phyloP scores from a whole-genome alignment of 1,140 invertebrate species.

The Apis dorsata region DNA sequence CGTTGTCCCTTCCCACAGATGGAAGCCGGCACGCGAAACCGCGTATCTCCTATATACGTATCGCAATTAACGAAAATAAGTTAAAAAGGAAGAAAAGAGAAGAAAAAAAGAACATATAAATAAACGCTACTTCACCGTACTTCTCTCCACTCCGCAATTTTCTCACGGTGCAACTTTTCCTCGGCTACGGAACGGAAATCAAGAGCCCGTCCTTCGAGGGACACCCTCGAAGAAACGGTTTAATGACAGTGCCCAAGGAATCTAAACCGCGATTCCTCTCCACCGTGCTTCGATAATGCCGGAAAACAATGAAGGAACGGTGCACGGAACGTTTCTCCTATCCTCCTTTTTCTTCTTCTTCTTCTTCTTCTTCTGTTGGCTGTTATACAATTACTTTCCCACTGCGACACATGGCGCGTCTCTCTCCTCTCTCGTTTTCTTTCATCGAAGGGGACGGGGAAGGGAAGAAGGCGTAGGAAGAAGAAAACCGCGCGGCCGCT shows the following conservation, averaged over 20 bases:
- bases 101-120: neutral
- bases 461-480: conserved; percentile 52
- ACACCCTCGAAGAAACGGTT: conserved; percentile 70
- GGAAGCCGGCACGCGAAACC: conserved; percentile 13
- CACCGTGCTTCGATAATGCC: conserved; percentile 60
- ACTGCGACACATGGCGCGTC: conserved; percentile 71
- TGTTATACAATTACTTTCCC: conserved; percentile 65
- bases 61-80: neutral
- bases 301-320: conserved; percentile 72
- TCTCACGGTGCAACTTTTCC: conserved; percentile 72
- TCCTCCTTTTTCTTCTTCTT: no score
- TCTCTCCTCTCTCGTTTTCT: conserved; percentile 43
- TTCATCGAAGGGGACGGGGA: conserved; percentile 18
- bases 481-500: conserved; percentile 52
- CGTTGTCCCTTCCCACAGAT: conserved; percentile 48
- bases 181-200: conserved; percentile 56
- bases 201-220: conserved; percentile 58
- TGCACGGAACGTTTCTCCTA: conserved; percentile 39
- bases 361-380: no score
- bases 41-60: neutral
- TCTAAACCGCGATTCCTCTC: conserved; percentile 69
- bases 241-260: conserved; percentile 72
- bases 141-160: conserved; percentile 53
- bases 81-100: no score
- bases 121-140: neutral